Percentiles rank a stretch among this genome's conserved stretches.
Conservation (phyloP, 2,888 invertebrate species). For the Arenicola marina region DNA sequence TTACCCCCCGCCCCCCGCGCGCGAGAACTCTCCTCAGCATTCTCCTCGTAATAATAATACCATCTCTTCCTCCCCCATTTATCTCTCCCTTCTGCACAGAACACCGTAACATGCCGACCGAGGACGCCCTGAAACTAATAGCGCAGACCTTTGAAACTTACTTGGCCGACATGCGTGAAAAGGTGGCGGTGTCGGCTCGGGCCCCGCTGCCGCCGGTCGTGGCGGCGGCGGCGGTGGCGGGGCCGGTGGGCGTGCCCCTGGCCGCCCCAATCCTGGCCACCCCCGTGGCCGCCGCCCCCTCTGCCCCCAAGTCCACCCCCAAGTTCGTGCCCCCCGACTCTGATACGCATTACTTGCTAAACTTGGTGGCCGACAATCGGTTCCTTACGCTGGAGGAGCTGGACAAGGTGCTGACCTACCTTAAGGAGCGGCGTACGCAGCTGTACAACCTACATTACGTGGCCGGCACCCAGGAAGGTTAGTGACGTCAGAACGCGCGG, state of each 20-base stretch:
- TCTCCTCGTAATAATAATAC: background rate
- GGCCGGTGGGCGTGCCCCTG: no score
- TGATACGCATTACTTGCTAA: conserved; percentile 67
- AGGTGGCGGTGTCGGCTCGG: background rate
- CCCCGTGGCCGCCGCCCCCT: conserved; percentile 1
- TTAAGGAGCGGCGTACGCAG: conserved; percentile 76
- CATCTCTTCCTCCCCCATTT: conserved; percentile 22
- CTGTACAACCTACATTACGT: no score
- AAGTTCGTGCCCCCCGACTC: conserved; percentile 47
- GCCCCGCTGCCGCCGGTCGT: background rate
- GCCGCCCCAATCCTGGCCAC: conserved; percentile 1
- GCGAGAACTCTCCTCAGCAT: no score
- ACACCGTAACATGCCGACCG: conserved; percentile 94
- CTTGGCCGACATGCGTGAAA: conserved; percentile 12
- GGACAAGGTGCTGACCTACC: conserved; percentile 63
- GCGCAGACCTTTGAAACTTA: conserved; percentile 64
- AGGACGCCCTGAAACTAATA: conserved; percentile 83
- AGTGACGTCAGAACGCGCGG: no score
- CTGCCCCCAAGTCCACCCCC: conserved; percentile 22
- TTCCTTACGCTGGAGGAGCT: conserved; percentile 60
- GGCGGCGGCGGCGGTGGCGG: background rate
- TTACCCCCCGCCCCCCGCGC: no score
- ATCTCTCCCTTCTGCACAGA: conserved; percentile 64
- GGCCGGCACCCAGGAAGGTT: no score
- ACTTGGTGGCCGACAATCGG: conserved; percentile 81